Base-by-base conservation (phyloP, 2,113 vertebrate genomes). In the Daphoenositta chrysoptera region DNA sequence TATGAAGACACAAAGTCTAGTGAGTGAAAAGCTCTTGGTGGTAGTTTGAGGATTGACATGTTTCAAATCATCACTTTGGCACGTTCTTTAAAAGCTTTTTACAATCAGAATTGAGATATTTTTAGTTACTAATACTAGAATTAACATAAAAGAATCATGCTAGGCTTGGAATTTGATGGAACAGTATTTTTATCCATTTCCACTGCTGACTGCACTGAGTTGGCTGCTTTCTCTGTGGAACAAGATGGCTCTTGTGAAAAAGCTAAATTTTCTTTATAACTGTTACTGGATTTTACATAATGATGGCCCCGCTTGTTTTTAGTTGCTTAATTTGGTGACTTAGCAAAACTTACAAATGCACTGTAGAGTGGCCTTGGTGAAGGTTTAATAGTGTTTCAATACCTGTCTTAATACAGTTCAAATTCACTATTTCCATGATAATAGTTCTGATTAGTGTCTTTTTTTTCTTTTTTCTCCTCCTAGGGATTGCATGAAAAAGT, bases 401-500 rank as follows among this genome's bases (percentile, higher is more conserved):
- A 30, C 11, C 40, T 2, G 3, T 54, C 50, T 33, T 80, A 63
- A 48, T 35, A 51, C 13, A 60, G 72, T 35, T 93, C 47, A 35
- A 44, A 48, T 86, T 44, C 4, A 5, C 3, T 53, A 16, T 69
- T 88, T 54, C 2, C 5, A 5, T 39, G 5, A 16, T 11, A 44
- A 20, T 23, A 50, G 30, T 73, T 93, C 47, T 78, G 66, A 78
- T 69, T 48, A 71, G 22, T 39, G 28, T 13, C 18, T 50, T 53
- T 61, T 76, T 76, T 54, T 54, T 5, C 6, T 40, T 66, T 65
- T 85, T 37, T 39, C 22, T 60, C 3, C 28, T 61, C 13, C 4
- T 80, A 99, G 99, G 98, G 99, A 24, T 97, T 98, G 51, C 98
- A 98, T 76, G 98, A 99, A 89, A 98, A 99, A 95, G 98, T 99